phyloP scores from a whole-genome alignment of 2,113 vertebrate genomes.

The Felis chaus region DNA sequence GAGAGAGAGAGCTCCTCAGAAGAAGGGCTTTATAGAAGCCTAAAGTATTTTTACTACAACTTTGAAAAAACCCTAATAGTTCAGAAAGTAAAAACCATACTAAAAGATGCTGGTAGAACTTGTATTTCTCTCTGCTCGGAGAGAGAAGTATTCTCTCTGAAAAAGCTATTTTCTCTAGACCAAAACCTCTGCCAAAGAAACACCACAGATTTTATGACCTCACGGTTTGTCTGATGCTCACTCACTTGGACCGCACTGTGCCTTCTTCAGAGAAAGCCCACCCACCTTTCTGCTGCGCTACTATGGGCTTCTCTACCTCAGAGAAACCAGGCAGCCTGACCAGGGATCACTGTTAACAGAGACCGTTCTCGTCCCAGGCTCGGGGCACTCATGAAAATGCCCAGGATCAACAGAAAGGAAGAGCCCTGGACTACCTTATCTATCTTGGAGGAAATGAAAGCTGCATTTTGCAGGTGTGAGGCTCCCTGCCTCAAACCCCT shows the following conservation, averaged over 20 bases:
- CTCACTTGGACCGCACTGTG: background rate
- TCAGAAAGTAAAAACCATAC: slow-evolving; percentile 29
- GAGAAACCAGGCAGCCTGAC: background rate
- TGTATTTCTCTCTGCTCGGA: background rate
- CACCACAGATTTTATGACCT: background rate
- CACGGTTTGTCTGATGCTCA: background rate
- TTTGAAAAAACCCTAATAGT: background rate
- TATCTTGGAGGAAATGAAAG: background rate
- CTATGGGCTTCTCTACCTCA: background rate
- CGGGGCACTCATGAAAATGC: slow-evolving; percentile 69
- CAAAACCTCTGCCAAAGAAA: background rate
- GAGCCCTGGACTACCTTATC: slow-evolving; percentile 74
- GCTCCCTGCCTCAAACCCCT: background rate
- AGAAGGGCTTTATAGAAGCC: background rate
- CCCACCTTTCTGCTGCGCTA: background rate
- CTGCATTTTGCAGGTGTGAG: background rate
- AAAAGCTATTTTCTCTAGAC: slow-evolving; percentile 13
- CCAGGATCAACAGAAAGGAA: slow-evolving; percentile 76
- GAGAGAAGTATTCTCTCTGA: background rate
- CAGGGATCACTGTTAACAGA: slow-evolving; percentile 75
- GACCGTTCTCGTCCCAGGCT: slow-evolving; percentile 68
- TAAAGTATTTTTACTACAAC: background rate
- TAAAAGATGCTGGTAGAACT: background rate
- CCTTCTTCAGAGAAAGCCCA: background rate
- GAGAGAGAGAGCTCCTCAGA: background rate